Evolutionary conservation across 2,888 invertebrate genomes (phyloP), one percentile per base, ranked within the genome.

Genomic region (Noctua fimbriata): DNA sequence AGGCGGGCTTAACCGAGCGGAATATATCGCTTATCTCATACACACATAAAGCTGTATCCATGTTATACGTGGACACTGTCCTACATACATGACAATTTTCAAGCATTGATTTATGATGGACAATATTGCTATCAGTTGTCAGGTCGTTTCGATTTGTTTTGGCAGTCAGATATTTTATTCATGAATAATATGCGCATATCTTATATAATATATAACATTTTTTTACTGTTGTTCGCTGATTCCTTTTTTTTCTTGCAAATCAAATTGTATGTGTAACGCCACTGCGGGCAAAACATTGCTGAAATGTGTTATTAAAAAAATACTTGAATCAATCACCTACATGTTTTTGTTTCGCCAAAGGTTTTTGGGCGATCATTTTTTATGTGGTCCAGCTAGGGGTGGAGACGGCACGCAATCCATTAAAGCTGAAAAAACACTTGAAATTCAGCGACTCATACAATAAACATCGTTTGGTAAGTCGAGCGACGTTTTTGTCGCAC

Each of bases 401-500:
- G 90, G 92, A 90, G 91, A 89, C 82, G 87, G 79, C 87, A 91
- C 90, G 92, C 94, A 94, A 95, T 96, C 96, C 96, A 96, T 96
- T 96, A 96, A 94, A 93, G 94, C 95, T 94, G 94, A 94, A 95
- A 95, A 94, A 95, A 92, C 93, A 94, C 95, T 95, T 95, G 95
- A 95, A 95, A 96, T 95, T 95, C 95, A 95, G 95, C 93, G 87
- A 91, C 97, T 96, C 96, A 96, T 96, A 95, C 96, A 96, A 96
- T 96, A 96, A 95, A 96, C 96, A 96, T 96, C 91, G 89, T 69
- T 72, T 87, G 91, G 87, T 89, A 91, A 89, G 91, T 87, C 89
- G 89, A 86, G 89, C 89, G 87, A 81, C 87, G 93, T 95, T 95
- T 95, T 95, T 95, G 93, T 91, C 83, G 88, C 89, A 89, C 91